Evolutionary conservation across 2,888 invertebrate species (phyloP), one percentile per base, ranked within the genome.

Genomic region (Tachystola acroxantha): DNA sequence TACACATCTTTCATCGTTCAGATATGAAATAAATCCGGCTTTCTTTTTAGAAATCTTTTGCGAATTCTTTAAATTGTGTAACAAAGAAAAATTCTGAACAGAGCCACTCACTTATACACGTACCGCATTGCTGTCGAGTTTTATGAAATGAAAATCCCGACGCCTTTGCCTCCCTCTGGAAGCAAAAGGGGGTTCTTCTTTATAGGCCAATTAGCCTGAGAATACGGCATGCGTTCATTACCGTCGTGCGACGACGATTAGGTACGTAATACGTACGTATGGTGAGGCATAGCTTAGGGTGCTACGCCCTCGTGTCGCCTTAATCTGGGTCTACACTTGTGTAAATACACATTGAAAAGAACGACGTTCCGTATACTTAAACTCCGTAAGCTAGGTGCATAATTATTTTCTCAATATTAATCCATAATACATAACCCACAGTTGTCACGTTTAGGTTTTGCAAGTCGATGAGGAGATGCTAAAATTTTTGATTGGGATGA

Each of bases 181-280:
- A 48, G 54, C 45, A 50, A 63, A n/a, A 57, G 24, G 57, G 54
- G 54, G 46, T 50, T 48, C 45, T 68, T 61, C 63, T 75, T 72
- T 72, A 75, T 70, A 55, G 53, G 53, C 64, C 65, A 76, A 77
- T 78, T 77, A 76, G 72, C 56, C 57, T 58, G 60, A 62, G 64
- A 64, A 66, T 66, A 69, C 58, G 56, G 60, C 55, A 64, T 56
- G 57, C 65, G 59, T 70, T 76, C 63, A 72, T 75, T 74, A 71
- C 57, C 45, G 42, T 37, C 57, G 53, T 56, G 51, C 42, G 47
- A 42, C 50, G 46, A 55, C 64, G 61, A 65, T 71, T 64, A 66
- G 47, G 50, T 55, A 45, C 48, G 37, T 45, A 46, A 32, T 40
- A 43, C 37, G 40, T 43, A 43, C 39, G 45, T 42, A 41, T 42